Evolutionary conservation across 2,888 invertebrate species (phyloP).

Genomic region (Polydesmus complanatus): DNA sequence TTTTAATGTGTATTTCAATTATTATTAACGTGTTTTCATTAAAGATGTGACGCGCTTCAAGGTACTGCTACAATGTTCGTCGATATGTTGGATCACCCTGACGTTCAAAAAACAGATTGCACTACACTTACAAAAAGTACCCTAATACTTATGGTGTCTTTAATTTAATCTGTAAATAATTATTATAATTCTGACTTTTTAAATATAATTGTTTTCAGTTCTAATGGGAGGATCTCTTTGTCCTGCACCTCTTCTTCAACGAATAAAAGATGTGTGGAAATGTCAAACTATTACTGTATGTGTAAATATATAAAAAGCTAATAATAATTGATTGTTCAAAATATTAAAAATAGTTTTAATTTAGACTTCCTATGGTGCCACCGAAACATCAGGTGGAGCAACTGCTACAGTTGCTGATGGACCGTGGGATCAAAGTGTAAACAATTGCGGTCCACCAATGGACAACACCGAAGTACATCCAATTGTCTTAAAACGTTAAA

Average conservation of each 20-base stretch:
- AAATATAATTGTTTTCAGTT: background rate
- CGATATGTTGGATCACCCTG: constrained; percentile 48
- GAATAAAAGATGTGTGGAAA: constrained; percentile 34
- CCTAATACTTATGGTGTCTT: background rate
- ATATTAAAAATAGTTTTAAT: background rate
- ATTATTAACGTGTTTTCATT: constrained; percentile 12
- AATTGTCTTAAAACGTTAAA: background rate
- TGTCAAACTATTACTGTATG: constrained; percentile 31
- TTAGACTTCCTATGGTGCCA: constrained; percentile 44
- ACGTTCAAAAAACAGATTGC: constrained; percentile 23
- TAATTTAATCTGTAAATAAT: background rate
- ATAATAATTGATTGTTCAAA: background rate
- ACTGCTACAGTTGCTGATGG: constrained; percentile 39
- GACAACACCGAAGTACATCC: constrained; percentile 39
- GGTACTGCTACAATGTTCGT: constrained; percentile 81
- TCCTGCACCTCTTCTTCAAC: constrained; percentile 38
- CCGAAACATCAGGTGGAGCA: constrained; percentile 45
- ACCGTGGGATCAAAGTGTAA: constrained; percentile 34
- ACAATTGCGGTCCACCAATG: constrained; percentile 40
- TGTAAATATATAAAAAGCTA: constrained; percentile 5
- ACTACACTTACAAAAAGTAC: constrained; percentile 3
- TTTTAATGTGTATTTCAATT: background rate
- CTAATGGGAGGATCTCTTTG: constrained; percentile 59
- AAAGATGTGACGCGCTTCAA: constrained; percentile 52
- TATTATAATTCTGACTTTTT: background rate